phyloP scores from a whole-genome alignment of 2,888 invertebrate species.

The Cephalotes varians region DNA sequence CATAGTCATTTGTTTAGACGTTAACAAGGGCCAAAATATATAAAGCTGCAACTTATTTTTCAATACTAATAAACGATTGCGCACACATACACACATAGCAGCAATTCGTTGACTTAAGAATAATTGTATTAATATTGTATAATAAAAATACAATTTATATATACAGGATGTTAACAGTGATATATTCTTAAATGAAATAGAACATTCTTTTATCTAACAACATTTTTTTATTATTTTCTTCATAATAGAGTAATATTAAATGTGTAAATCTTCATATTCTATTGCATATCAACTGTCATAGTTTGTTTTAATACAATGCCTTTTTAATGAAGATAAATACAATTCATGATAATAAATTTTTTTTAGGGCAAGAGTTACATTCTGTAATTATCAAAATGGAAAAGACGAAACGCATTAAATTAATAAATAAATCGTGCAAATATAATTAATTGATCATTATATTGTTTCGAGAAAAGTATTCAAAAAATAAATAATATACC shows the following conservation, averaged over 20 bases:
- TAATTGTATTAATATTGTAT: constrained; percentile 31
- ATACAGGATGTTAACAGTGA: not conserved
- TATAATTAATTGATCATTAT: constrained; percentile 23
- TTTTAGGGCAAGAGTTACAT: not conserved
- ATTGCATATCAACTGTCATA: constrained; percentile 6
- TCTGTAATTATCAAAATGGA: not conserved
- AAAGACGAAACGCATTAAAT: not conserved
- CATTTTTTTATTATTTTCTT: constrained; percentile 45
- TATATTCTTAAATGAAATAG: constrained; percentile 26
- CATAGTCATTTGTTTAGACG: constrained; percentile 22
- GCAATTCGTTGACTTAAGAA: constrained; percentile 13
- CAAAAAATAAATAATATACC: constrained; percentile 43
- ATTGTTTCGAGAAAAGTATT: constrained; percentile 16
- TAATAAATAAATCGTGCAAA: constrained; percentile 26
- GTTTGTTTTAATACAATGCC: not conserved
- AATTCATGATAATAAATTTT: not conserved
- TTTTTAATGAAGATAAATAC: constrained; percentile 20
- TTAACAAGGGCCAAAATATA: constrained; percentile 38
- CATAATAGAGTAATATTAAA: constrained; percentile 33
- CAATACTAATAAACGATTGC: constrained; percentile 41
- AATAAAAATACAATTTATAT: constrained; percentile 22
- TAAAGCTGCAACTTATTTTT: constrained; percentile 48
- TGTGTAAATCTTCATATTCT: constrained; percentile 29
- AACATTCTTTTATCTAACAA: constrained; percentile 45
- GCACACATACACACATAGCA: constrained; percentile 8